Conservation (phyloP, 2,888 invertebrate genomes). For the Petrolisthes cinctipes region DNA sequence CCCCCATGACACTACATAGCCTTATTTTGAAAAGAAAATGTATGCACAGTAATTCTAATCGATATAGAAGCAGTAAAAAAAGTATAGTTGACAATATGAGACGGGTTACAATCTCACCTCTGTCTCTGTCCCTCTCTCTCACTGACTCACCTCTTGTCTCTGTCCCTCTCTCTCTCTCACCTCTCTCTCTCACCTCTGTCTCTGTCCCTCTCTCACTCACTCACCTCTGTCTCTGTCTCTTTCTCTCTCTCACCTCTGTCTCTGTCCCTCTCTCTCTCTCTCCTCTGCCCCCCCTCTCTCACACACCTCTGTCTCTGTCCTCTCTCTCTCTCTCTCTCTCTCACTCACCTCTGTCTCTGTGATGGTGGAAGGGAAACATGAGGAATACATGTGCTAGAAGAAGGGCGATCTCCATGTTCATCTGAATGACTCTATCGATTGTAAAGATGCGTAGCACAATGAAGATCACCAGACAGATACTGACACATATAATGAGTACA, state of each 20-base stretch:
- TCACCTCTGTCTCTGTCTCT: conserved; percentile 63
- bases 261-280: too few relatives aligned
- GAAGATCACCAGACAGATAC: conserved; percentile 66
- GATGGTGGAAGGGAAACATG: conserved; percentile 66
- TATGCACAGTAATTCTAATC: too few relatives aligned
- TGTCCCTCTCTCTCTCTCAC: neutral
- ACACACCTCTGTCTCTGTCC: too few relatives aligned
- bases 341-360: conserved; percentile 63
- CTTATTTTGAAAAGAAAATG: too few relatives aligned
- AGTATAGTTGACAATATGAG: too few relatives aligned
- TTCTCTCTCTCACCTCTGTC: neutral
- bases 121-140: too few relatives aligned
- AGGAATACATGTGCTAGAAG: conserved; percentile 67
- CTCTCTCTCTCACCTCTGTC: too few relatives aligned
- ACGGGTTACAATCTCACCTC: too few relatives aligned
- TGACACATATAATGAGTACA: conserved; percentile 67
- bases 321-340: neutral
- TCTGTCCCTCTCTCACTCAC: neutral
- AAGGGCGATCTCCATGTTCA: conserved; percentile 68
- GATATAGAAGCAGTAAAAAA: too few relatives aligned
- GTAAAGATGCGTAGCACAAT: conserved; percentile 66
- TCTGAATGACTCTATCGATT: conserved; percentile 67
- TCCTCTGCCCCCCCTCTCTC: too few relatives aligned
- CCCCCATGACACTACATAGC: too few relatives aligned
- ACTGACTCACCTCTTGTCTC: too few relatives aligned